phyloP scores from a whole-genome alignment of 2,113 vertebrate species.

The Aix galericulata region DNA sequence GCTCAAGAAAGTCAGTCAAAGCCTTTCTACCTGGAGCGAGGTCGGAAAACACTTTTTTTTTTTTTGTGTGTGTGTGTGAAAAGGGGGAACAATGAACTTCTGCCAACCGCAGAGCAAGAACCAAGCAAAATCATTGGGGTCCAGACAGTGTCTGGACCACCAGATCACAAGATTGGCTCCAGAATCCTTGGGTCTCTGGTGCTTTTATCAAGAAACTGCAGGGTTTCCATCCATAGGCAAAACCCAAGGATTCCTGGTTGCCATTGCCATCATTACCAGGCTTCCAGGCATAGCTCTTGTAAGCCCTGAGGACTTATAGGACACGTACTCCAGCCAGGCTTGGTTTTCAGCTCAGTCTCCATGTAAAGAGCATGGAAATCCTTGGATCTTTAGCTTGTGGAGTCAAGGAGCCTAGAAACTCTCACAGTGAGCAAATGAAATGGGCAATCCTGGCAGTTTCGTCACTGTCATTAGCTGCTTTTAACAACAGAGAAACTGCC shows the following conservation, averaged over 20 bases:
- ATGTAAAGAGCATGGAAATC: neutral
- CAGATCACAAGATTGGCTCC: neutral
- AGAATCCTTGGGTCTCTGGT: neutral
- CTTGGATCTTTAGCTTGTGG: neutral
- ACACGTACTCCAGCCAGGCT: neutral
- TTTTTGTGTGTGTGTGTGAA: neutral
- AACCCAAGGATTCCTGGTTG: neutral
- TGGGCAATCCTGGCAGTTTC: neutral
- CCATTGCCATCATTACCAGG: neutral
- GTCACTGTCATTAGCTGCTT: neutral
- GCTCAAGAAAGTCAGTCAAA: neutral
- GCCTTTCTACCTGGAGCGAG: neutral
- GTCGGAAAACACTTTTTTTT: neutral
- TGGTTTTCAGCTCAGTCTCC: neutral
- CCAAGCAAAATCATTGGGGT: neutral
- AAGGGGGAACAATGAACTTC: neutral
- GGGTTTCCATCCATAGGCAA: neutral
- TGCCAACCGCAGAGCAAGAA: neutral
- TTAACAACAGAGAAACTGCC: neutral
- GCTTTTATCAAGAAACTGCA: accelerated
- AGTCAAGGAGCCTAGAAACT: neutral
- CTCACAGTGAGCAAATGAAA: neutral
- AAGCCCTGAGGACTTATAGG: neutral
- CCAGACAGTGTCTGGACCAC: neutral
- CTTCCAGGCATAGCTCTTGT: neutral